A percentile compares a stretch with the other conserved stretches of the same genome.
Evolutionary conservation across 2,888 invertebrate genomes (phyloP).

Genomic region (Zaprionus obscuricornis): DNA sequence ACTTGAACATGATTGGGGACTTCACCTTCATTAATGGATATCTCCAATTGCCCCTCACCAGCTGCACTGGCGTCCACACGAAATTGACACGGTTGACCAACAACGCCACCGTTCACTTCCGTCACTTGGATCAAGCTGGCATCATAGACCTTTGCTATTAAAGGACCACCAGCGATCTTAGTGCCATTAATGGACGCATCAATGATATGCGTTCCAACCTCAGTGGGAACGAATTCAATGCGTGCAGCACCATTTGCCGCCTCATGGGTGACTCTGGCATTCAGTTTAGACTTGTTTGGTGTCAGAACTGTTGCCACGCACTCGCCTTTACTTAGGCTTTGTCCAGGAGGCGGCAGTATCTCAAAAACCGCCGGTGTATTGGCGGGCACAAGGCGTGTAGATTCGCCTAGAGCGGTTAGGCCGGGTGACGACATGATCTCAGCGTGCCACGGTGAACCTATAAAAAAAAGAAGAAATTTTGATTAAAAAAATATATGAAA

Average conservation of each 20-base stretch:
- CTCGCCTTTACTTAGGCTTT: slow-evolving; percentile 85
- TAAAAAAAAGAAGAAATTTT: slow-evolving; percentile 42
- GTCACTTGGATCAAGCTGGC: slow-evolving; percentile 96
- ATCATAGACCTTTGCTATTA: slow-evolving; percentile 97
- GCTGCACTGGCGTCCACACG: slow-evolving; percentile 99
- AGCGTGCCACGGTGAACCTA: slow-evolving; percentile 97
- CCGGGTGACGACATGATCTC: slow-evolving; percentile 92
- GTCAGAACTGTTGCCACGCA: slow-evolving; percentile 89
- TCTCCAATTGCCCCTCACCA: slow-evolving; percentile 99
- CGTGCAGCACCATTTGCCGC: slow-evolving; percentile 92
- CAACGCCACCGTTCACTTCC: slow-evolving; percentile 95
- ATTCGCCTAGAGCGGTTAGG: slow-evolving; percentile 92
- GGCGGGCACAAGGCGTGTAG: slow-evolving; percentile 94
- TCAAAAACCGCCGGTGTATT: slow-evolving; percentile 95
- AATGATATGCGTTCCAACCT: slow-evolving; percentile 97
- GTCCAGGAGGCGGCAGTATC: slow-evolving; percentile 85
- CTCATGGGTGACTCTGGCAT: slow-evolving; percentile 92
- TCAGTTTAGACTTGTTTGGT: slow-evolving; percentile 92
- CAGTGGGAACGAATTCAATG: slow-evolving; percentile 95
- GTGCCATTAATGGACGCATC: slow-evolving; percentile 95
- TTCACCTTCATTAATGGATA: slow-evolving; percentile 99
- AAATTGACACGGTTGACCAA: slow-evolving; percentile 98
- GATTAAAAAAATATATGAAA: background rate
- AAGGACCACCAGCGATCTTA: slow-evolving; percentile 94
- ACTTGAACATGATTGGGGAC: slow-evolving; percentile 99